Evolutionary conservation across 2,113 vertebrate species (phyloP).

Genomic region (Apistogramma diplotaenia): DNA sequence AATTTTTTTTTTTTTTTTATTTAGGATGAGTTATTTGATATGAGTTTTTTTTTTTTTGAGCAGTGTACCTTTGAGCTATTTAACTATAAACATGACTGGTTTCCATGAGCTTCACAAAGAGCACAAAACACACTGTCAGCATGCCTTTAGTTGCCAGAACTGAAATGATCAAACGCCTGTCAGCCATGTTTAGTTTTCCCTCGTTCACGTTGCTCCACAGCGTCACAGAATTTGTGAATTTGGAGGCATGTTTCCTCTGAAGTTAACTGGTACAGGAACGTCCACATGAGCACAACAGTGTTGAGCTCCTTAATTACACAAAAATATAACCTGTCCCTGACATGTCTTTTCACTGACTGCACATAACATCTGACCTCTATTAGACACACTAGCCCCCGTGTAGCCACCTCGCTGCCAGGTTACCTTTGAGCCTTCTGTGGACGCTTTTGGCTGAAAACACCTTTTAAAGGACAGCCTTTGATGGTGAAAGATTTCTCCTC

Average conservation of each 20-base stretch:
- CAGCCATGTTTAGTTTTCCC: background rate
- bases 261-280: background rate
- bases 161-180: background rate
- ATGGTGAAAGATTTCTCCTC: too few species aligned
- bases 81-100: too few species aligned
- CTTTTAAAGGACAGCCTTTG: accelerated
- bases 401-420: background rate
- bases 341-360: too few species aligned
- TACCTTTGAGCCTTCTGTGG: background rate
- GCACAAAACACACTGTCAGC: too few species aligned
- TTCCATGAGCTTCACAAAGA: too few species aligned
- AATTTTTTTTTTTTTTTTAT: too few species aligned
- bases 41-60: too few species aligned
- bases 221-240: background rate
- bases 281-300: background rate
- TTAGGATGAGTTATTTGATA: too few species aligned
- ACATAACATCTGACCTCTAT: too few species aligned
- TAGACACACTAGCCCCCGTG: background rate
- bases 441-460: background rate
- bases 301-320: too few species aligned
- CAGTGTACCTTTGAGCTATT: too few species aligned
- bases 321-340: too few species aligned
- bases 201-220: background rate
- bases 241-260: background rate
- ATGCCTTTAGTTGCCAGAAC: background rate